A percentile compares a stretch with the other conserved stretches of the same genome.
Evolutionary conservation across 2,113 vertebrate genomes (phyloP).

Genomic region (Petrocephalus microphthalmus): DNA sequence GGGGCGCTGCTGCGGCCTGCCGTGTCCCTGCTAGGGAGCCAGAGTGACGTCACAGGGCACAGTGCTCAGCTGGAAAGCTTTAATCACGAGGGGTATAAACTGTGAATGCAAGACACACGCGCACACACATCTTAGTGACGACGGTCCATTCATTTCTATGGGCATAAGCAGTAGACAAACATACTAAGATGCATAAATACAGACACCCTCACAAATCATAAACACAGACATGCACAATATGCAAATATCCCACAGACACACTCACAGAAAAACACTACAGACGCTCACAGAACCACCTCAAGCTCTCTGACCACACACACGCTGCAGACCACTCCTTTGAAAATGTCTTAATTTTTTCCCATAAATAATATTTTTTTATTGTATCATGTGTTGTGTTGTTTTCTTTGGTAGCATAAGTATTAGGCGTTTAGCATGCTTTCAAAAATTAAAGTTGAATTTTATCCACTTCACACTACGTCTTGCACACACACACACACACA

Average conservation of each 20-base stretch:
- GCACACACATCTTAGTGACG: not conserved
- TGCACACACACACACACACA: not conserved
- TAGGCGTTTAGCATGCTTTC: not conserved
- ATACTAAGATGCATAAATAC: not conserved
- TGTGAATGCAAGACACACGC: not conserved
- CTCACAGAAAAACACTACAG: not conserved
- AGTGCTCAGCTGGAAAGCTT: not conserved
- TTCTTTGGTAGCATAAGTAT: not conserved
- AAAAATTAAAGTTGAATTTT: not conserved
- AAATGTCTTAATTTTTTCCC: no score
- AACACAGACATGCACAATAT: not conserved
- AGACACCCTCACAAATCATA: not conserved
- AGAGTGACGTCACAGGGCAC: constrained; percentile 44
- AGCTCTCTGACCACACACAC: no score
- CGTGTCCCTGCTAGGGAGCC: not conserved
- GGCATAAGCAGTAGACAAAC: no score
- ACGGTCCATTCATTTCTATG: no score
- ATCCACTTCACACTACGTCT: not conserved
- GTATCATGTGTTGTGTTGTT: not conserved
- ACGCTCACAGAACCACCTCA: not conserved
- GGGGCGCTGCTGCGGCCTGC: not conserved
- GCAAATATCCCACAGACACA: not conserved
- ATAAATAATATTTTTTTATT: not conserved
- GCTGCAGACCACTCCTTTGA: no score
- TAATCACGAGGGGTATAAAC: not conserved